Conservation (phyloP, 2,113 vertebrate genomes). For the Dicrurus megarhynchus region DNA sequence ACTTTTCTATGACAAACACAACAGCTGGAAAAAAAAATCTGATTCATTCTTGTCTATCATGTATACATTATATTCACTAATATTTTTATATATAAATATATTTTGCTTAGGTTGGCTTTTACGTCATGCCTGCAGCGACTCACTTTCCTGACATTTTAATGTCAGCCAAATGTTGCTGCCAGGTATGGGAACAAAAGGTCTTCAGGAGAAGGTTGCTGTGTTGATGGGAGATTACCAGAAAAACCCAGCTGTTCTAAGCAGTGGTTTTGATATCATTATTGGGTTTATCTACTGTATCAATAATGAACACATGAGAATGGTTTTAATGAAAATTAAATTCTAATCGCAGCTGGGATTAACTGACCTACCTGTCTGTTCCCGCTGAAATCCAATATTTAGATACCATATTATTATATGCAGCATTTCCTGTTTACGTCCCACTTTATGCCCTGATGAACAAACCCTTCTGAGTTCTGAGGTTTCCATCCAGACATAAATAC, state of each 20-base stretch:
- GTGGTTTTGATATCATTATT: neutral
- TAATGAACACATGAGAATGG: neutral
- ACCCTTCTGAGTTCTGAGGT: neutral
- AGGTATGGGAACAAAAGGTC: neutral
- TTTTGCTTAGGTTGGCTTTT: neutral
- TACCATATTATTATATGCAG: neutral
- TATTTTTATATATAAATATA: neutral
- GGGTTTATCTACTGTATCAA: neutral
- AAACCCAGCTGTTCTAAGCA: neutral
- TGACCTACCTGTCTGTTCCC: neutral
- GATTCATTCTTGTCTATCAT: neutral
- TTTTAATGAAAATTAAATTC: neutral
- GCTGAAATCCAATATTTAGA: neutral
- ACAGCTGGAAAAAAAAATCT: neutral
- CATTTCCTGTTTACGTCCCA: neutral
- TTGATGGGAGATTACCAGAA: neutral
- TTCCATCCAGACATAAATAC: neutral
- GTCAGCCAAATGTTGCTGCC: neutral
- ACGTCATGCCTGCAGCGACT: neutral
- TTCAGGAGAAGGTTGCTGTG: neutral
- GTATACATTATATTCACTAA: neutral
- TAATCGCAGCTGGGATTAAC: neutral
- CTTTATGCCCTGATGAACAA: neutral
- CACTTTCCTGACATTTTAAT: neutral
- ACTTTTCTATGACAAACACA: neutral